These are phyloP conservation scores for Polyommatus icarus DNA, from an alignment of 2,888 invertebrate species.

Conservation along the genomic window DNA sequence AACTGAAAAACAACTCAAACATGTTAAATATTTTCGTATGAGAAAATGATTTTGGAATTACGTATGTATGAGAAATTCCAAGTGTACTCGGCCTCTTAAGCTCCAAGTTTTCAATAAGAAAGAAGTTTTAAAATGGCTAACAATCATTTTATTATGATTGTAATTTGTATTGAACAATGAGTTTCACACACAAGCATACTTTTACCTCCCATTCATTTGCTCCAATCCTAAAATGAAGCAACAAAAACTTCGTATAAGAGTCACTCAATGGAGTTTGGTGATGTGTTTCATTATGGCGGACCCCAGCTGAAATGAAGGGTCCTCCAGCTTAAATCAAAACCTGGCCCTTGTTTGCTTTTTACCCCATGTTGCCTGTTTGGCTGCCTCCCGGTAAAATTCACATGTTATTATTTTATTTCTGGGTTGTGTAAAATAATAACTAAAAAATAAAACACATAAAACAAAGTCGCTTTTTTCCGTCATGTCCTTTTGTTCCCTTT, in stretches of 20 bases:
- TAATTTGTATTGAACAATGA: too few relatives aligned
- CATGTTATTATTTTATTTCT: neutral
- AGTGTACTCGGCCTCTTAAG: too few relatives aligned
- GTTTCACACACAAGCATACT: too few relatives aligned
- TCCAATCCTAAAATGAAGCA: neutral
- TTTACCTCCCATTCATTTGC: neutral
- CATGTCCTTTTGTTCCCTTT: too few relatives aligned
- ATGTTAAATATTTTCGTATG: too few relatives aligned
- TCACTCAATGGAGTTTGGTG: neutral
- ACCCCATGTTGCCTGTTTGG: neutral
- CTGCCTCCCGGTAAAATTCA: neutral
- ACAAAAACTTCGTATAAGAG: neutral
- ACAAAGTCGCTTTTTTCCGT: too few relatives aligned
- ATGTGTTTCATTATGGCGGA: neutral
- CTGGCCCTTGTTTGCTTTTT: neutral
- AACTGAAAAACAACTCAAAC: too few relatives aligned
- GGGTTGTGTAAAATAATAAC: neutral
- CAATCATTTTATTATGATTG: too few relatives aligned
- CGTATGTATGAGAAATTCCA: too few relatives aligned
- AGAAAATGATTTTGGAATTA: too few relatives aligned
- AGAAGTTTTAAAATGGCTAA: too few relatives aligned
- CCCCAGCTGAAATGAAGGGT: neutral
- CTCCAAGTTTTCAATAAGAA: neutral
- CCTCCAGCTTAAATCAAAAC: slow-evolving; percentile 7
- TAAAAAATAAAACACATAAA: too few relatives aligned